phyloP scores from a whole-genome alignment of 2,113 vertebrate species.

The Oncorhynchus nerka region DNA sequence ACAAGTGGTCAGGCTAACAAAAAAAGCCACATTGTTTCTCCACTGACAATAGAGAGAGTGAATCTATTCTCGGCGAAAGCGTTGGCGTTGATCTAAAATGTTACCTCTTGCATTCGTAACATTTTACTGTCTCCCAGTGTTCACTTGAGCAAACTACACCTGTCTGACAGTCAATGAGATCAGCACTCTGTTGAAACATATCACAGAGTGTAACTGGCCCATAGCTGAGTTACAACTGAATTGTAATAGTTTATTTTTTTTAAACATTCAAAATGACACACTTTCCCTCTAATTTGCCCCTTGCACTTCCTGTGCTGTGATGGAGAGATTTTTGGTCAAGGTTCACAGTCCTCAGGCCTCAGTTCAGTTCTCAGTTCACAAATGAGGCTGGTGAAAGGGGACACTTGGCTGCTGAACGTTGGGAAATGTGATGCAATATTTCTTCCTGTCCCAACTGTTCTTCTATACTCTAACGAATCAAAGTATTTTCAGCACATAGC shows the following conservation, averaged over 20 bases:
- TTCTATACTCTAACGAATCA: not conserved
- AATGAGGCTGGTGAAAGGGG: not conserved
- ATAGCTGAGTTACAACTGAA: no score
- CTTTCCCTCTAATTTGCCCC: no score
- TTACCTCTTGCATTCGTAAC: not conserved
- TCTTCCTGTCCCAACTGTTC: conserved; percentile 24
- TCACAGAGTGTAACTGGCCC: no score
- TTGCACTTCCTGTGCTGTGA: no score
- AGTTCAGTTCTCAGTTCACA: conserved; percentile 19
- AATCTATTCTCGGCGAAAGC: not conserved
- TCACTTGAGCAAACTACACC: not conserved
- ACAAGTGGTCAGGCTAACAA: no score
- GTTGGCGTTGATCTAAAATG: not conserved
- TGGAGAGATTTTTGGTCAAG: no score
- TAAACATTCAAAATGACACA: no score
- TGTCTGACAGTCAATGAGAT: not conserved
- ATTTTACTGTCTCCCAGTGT: not conserved
- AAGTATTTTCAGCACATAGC: not conserved
- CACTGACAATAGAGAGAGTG: not conserved
- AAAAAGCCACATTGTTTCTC: not conserved
- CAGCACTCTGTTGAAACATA: no score
- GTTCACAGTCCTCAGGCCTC: not conserved
- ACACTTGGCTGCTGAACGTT: not conserved
- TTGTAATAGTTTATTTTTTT: no score
- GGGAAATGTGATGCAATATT: not conserved